Percentiles rank a stretch among this genome's conserved stretches.
Conservation (phyloP, 2,797 vertebrate genomes). For the Crypturellus tataupa region DNA sequence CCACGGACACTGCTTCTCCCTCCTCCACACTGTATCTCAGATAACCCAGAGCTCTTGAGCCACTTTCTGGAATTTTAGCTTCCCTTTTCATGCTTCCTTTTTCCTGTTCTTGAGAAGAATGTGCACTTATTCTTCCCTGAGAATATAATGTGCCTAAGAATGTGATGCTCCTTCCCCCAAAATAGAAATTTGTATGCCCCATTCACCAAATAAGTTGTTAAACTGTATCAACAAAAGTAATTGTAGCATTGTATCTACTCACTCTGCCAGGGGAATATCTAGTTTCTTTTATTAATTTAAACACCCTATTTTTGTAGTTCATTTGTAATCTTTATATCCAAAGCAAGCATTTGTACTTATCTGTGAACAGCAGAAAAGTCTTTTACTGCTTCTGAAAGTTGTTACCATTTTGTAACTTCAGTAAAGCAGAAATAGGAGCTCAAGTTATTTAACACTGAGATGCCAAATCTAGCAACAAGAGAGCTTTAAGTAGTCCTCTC, state of each 20-base stretch:
- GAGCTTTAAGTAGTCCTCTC: not conserved
- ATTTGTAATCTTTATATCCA: not conserved
- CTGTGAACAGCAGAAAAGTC: not conserved
- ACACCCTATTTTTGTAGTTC: not conserved
- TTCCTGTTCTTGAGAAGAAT: conserved; percentile 1
- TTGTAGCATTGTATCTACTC: not conserved
- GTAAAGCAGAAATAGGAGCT: conserved; percentile 15
- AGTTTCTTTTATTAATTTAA: not conserved
- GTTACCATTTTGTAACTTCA: conserved; percentile 3
- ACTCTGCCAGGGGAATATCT: not conserved
- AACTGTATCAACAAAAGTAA: not conserved
- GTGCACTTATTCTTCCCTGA: not conserved
- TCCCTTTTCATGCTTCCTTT: not conserved
- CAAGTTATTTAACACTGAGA: not conserved
- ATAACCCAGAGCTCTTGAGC: not conserved
- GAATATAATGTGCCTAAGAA: not conserved
- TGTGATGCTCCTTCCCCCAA: not conserved
- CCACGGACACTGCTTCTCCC: not conserved
- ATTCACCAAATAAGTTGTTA: not conserved
- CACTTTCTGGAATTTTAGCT: not conserved
- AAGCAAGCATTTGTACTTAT: not conserved
- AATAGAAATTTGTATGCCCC: not conserved
- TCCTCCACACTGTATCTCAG: not conserved
- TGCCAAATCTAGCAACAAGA: not conserved
- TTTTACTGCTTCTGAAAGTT: not conserved